Percentiles rank a stretch among this genome's conserved stretches.
These are phyloP conservation scores for Amphibalanus amphitrite DNA, from an alignment of 1,140 invertebrate genomes.

Conservation along the genomic window DNA sequence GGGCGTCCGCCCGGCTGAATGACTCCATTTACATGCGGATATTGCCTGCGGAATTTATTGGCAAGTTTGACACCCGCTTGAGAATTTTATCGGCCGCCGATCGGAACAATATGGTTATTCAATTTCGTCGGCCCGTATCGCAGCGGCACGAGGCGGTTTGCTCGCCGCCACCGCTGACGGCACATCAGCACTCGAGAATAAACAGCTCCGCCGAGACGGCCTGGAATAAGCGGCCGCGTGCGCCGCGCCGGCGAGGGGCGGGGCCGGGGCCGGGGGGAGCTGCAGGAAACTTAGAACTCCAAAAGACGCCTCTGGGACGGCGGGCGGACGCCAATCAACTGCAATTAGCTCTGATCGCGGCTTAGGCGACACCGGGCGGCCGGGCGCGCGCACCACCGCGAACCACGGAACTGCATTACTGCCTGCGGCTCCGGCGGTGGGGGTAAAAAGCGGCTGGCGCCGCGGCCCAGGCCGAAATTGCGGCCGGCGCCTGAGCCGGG, in stretches of 20 bases:
- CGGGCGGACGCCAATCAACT: neutral
- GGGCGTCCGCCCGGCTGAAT: neutral
- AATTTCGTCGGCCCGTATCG: neutral
- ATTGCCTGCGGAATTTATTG: neutral
- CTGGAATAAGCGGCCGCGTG: no score
- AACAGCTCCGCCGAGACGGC: no score
- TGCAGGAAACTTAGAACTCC: neutral
- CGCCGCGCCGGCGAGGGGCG: no score
- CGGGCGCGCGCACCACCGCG: no score
- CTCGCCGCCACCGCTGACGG: neutral
- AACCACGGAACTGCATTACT: neutral
- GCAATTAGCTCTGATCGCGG: neutral
- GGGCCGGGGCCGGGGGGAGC: neutral
- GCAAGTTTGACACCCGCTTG: neutral
- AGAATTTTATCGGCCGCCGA: neutral
- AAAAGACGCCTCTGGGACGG: no score
- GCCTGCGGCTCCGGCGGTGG: no score
- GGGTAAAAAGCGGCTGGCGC: neutral
- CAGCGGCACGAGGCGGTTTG: neutral
- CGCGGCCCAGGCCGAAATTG: neutral
- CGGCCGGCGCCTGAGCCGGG: neutral
- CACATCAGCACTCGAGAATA: neutral
- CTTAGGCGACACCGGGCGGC: neutral
- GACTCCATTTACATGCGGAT: conserved; percentile 1
- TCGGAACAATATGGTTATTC: conserved; percentile 1